phyloP scores from a whole-genome alignment of 2,797 vertebrate species.

The Scyliorhinus canicula region DNA sequence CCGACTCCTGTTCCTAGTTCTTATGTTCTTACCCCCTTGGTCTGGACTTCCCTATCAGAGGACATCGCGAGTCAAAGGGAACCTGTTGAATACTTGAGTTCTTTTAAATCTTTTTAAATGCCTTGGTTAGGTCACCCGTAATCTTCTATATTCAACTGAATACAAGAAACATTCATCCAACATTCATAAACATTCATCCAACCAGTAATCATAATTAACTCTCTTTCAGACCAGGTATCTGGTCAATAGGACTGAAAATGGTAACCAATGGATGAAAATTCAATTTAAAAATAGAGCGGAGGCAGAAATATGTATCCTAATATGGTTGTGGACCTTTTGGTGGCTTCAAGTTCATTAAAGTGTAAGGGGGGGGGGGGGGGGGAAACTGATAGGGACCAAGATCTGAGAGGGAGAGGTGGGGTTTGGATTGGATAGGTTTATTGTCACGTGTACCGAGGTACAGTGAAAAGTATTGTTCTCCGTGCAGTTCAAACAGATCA shows the following conservation, averaged over 20 bases:
- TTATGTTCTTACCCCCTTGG: not conserved
- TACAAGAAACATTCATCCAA: not conserved
- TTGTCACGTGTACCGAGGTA: too few relatives aligned
- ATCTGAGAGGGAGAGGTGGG: too few relatives aligned
- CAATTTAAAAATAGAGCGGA: too few relatives aligned
- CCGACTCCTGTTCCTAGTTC: too few relatives aligned
- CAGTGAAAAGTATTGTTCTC: too few relatives aligned
- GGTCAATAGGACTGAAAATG: not conserved
- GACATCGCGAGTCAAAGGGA: not conserved
- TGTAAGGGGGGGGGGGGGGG: too few relatives aligned
- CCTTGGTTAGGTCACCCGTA: not conserved
- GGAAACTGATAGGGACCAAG: too few relatives aligned
- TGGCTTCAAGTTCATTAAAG: not conserved
- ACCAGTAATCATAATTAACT: not conserved
- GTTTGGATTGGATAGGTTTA: too few relatives aligned
- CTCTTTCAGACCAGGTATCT: accelerated
- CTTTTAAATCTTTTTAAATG: not conserved
- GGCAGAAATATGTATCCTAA: not conserved
- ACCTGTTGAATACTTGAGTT: not conserved
- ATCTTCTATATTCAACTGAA: not conserved
- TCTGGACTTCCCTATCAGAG: not conserved
- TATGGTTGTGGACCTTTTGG: too few relatives aligned
- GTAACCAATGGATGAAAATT: not conserved
- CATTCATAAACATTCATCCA: not conserved
- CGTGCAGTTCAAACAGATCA: too few relatives aligned